Evolutionary conservation across 2,888 invertebrate genomes (phyloP).

Genomic region (Nephrotoma flavescens): DNA sequence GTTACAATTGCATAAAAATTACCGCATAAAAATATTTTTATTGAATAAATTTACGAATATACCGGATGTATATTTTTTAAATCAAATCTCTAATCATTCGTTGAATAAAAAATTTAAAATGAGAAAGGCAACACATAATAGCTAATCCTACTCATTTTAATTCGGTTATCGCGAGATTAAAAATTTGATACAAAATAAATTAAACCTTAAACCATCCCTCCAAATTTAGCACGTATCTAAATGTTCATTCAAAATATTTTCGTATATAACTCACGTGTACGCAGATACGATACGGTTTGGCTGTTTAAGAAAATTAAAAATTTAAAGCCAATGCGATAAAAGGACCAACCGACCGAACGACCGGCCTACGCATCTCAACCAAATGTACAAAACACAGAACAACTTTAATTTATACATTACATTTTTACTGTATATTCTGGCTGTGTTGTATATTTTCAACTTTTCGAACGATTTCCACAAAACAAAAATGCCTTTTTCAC

Average conservation of each 20-base stretch:
- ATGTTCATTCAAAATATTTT: background rate
- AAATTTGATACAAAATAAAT: background rate
- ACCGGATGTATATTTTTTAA: too few relatives aligned
- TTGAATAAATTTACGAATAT: too few relatives aligned
- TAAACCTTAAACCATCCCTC: background rate
- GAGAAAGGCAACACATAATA: background rate
- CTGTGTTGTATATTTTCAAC: background rate
- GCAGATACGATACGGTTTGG: background rate
- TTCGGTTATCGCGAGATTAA: background rate
- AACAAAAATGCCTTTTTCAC: background rate
- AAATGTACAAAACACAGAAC: background rate
- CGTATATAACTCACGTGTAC: background rate
- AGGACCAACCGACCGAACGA: background rate
- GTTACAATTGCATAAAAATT: too few relatives aligned
- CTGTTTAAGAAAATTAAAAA: background rate
- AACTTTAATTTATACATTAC: background rate
- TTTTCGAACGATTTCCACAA: background rate
- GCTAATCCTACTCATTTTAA: background rate
- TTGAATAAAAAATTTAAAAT: too few relatives aligned
- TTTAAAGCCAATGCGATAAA: background rate
- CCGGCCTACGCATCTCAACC: background rate
- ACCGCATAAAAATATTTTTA: too few relatives aligned
- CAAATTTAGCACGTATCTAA: background rate
- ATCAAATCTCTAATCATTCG: too few relatives aligned
- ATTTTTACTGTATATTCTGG: background rate